Percentiles rank a stretch among this genome's conserved stretches.
Evolutionary conservation across 2,797 vertebrate genomes (phyloP).

Genomic region (Enteromius paludinosus): DNA sequence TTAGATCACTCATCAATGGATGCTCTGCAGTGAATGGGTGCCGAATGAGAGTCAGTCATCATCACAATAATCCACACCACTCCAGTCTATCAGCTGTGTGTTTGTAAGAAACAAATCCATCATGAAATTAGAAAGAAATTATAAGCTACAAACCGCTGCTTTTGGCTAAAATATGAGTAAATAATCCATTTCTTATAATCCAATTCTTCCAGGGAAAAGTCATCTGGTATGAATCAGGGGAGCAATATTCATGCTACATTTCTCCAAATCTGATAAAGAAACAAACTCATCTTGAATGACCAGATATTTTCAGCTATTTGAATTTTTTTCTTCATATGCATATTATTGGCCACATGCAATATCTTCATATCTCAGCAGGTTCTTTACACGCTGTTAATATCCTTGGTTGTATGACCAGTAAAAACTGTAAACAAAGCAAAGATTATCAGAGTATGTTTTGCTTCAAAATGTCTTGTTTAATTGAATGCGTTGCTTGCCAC

Average conservation of each 20-base stretch:
- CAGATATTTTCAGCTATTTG: neutral
- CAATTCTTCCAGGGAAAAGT: no score
- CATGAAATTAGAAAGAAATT: no score
- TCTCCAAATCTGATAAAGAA: neutral
- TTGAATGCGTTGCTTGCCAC: neutral
- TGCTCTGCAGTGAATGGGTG: neutral
- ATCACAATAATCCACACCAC: no score
- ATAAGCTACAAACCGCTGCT: no score
- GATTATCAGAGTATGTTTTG: neutral
- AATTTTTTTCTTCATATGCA: neutral
- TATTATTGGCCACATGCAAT: neutral
- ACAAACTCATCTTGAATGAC: neutral
- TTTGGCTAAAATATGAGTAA: no score
- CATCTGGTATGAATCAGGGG: no score
- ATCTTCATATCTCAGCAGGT: neutral
- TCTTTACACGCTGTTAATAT: neutral
- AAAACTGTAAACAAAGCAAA: neutral
- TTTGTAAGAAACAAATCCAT: no score
- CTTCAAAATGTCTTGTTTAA: neutral
- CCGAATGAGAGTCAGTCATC: neutral
- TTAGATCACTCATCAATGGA: neutral
- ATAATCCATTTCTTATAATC: no score
- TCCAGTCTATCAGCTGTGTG: no score
- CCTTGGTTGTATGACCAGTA: no score
- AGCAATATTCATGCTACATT: neutral